Conservation (phyloP, 2,888 invertebrate genomes). For the Lithophane socia region DNA sequence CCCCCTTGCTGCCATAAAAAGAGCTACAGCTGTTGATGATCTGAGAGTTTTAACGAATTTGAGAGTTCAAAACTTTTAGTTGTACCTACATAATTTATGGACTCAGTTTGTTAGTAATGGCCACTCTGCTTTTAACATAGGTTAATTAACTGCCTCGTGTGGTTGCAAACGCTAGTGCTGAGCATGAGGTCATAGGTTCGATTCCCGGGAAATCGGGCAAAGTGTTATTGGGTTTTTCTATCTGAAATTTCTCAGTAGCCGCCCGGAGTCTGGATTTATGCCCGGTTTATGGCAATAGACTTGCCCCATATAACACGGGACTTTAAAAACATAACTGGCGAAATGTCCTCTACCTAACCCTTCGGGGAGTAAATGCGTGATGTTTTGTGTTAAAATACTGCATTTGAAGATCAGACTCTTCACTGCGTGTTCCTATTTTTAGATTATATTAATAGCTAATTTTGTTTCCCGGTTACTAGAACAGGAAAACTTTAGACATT, state of each 20-base stretch:
- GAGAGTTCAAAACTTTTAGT: background rate
- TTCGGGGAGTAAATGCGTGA: background rate
- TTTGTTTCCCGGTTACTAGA: background rate
- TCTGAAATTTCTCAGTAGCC: background rate
- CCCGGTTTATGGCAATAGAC: background rate
- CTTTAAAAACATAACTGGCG: background rate
- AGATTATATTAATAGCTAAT: background rate
- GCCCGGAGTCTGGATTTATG: background rate
- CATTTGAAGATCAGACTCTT: background rate
- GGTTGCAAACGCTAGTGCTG: background rate
- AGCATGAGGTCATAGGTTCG: background rate
- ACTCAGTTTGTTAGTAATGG: background rate
- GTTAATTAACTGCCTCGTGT: background rate
- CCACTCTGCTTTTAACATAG: background rate
- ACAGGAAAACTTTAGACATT: background rate
- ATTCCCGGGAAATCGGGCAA: background rate
- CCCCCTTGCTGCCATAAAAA: slow-evolving; percentile 29
- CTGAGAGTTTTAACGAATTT: slow-evolving; percentile 7
- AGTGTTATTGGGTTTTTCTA: background rate
- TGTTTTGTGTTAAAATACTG: no score
- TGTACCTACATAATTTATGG: slow-evolving; percentile 22
- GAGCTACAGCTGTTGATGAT: slow-evolving; percentile 18
- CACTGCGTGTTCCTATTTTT: background rate
- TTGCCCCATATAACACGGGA: background rate
- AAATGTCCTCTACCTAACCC: background rate